phyloP scores from a whole-genome alignment of 1,140 invertebrate species.

The Platyscapa corneri region DNA sequence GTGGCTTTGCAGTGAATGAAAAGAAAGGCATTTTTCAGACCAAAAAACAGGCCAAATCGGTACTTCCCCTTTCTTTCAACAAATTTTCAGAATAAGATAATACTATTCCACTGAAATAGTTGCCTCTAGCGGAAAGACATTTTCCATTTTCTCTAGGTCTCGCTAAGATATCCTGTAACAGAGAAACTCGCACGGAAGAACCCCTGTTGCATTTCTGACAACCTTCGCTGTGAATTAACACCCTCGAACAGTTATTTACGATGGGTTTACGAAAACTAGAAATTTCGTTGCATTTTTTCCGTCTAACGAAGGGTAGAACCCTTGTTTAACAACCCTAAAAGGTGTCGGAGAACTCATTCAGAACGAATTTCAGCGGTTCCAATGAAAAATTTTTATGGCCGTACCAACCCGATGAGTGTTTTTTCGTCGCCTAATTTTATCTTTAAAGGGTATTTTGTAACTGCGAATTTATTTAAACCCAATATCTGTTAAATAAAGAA shows the following conservation, averaged over 20 bases:
- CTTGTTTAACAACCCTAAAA: neutral
- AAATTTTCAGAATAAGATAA: conserved; percentile 7
- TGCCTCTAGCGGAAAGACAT: neutral
- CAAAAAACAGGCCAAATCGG: neutral
- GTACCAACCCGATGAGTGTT: neutral
- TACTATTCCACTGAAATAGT: conserved; percentile 12
- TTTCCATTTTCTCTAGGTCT: conserved; percentile 10
- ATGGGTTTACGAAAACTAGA: conserved; percentile 31
- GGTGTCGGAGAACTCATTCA: conserved; percentile 41
- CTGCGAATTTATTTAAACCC: conserved; percentile 23
- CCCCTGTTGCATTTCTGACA: conserved; percentile 8
- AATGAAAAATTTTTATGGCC: conserved; percentile 35
- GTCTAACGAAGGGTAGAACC: neutral
- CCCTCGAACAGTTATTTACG: conserved; percentile 45
- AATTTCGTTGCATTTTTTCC: conserved; percentile 21
- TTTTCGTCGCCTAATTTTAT: neutral
- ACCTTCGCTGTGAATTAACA: conserved; percentile 38
- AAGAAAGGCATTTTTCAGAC: neutral
- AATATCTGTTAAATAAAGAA: conserved; percentile 19
- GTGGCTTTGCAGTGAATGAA: neutral
- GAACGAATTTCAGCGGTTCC: conserved; percentile 7
- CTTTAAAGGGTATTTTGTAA: conserved; percentile 13
- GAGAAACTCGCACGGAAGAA: conserved; percentile 26
- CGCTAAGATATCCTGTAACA: conserved; percentile 11
- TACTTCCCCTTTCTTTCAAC: conserved; percentile 1